Evolutionary conservation across 2,888 invertebrate species (phyloP), one percentile per base, ranked within the genome.

Genomic region (Perdita meconis): DNA sequence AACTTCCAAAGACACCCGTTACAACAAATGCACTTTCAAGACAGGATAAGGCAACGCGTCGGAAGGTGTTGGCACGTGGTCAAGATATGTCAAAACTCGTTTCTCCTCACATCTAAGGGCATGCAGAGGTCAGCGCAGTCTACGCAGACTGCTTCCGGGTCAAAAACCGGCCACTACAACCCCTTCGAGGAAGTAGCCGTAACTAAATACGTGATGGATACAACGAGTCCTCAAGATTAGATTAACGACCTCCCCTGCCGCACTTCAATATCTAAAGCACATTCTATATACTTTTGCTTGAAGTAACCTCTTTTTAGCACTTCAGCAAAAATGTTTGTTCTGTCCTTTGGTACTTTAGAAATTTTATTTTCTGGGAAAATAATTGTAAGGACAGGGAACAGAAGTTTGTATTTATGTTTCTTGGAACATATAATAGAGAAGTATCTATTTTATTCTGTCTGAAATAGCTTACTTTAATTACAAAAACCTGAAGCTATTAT

Each of bases 31-130:
- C 40, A 65, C 10, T 47, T 40, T 30, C n/a, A 19, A 63, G 68
- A 50, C 19, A 38, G 64, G 71, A 77, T 83, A 79, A 85, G 69
- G 61, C 78, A 50, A 34, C 69, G 53, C 68, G 71, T 60, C 57
- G 71, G 84, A 79, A 82, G 88, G 89, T 86, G 88, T 86, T 85
- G 87, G 85, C 90, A 88, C 89, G 91, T 90, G 91, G 92, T 90
- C 88, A 89, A 86, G 86, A 86, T 69, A 84, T 87, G 91, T 91
- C 92, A 90, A 91, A 92, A 92, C 92, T 91, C 66, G 92, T 92
- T 92, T 87, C 72, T 70, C 60, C 53, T 38, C 53, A 70, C 76
- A 83, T 78, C 75, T 61, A 70, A 30, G 59, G 68, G 86, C 84
- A 82, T 84, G 74, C 36, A 59, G 79, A 85, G 89, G 89, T 89